Evolutionary conservation across 2,113 vertebrate genomes (phyloP), one percentile per base, ranked within the genome.

Genomic region (Phoenicopterus ruber): DNA sequence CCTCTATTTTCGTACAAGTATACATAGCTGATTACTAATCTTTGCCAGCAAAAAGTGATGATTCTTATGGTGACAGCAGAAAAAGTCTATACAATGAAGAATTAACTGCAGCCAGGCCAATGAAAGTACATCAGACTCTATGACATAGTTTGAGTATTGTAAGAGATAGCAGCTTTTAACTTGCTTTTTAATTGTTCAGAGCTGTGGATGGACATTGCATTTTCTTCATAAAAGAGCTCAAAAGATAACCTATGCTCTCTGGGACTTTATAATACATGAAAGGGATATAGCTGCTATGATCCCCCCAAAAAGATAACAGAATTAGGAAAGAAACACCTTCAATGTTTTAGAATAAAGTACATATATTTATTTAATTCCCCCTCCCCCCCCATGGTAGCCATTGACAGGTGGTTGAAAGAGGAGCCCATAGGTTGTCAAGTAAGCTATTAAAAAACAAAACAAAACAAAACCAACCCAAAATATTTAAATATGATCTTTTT

Each of bases 321-420:
- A 78, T 78, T 61, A 50, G 40, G 29, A 66, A 90, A 61, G 22
- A 65, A 73, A 46, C 18, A 34, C 13, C 25, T 72, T 67, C 26
- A n/a, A 0, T 46, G 58, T 57, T 58, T 65, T 57, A 54, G 14
- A 66, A 40, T 26, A 58, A 63, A 81, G 16, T 69, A 28, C 3
- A 10, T 61, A 1, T 36, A 9, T 85, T 78, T 81, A 49, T 81
- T 90, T 90, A 17, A 13, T 66, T 13, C 7, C 4, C 5, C 9
- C 1, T 3, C 1, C 10, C 1, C 4, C 1, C 0, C 10, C 11
- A 11, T 19, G 28, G 24, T 40, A 15, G 3, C 62, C 25, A 34
- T 22, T 71, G 42, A 54, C 47, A 61, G 11, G 16, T 42, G 79
- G 17, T 54, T 44, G 38, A 40, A 63, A 59, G 44, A 86, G n/a